Base-by-base conservation (phyloP, 2,888 invertebrate species). In the Sialis lutaria region DNA sequence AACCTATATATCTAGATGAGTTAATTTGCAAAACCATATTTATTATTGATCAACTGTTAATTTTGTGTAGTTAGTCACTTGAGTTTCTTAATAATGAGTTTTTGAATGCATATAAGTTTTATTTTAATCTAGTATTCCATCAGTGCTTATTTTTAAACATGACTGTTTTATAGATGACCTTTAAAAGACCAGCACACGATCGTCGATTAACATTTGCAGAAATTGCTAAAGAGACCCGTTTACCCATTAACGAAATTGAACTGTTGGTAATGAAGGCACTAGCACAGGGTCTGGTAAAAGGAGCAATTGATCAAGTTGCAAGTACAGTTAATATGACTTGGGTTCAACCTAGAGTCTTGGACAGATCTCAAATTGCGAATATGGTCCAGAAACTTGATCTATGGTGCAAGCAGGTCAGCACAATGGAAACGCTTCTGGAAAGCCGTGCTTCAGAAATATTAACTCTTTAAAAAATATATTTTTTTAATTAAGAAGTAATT, bases 181-280 rank as follows among this genome's bases (percentile, higher is more conserved):
- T 97, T 61, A 89, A 88, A 61, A 79, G 95, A 45, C 83, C 92
- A 0, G 87, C 93, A 0, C 88, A 88, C 44, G 80, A 89, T 55
- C 71, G 85, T 48, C 83, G 87, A 58, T 70, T 98, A 48, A 77
- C 88, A 0, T 98, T 98, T 67, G 72, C 75, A 1, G 95, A 96
- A 63, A 95, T 98, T 47, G 80, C 95, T 0, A 69, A 73, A 33
- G 88, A 88, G 60, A 89, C 95, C 4, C 75, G 84, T 53, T 69
- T 96, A 48, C 87, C 88, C 0, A 66, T 79, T 0, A 80, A 84
- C 54, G 86, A 91, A 61, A 91, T 98, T 13, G 98, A 98, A 62
- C 72, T 93, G 51, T 69, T 98, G 41, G 90, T 98, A 1, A 98
- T 99, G 97, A 95, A 93, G 67, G 97, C 97, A 0, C 64, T 98